These are phyloP conservation scores for Castor canadensis DNA, from an alignment of 2,113 vertebrate genomes.

Conservation along the genomic window DNA sequence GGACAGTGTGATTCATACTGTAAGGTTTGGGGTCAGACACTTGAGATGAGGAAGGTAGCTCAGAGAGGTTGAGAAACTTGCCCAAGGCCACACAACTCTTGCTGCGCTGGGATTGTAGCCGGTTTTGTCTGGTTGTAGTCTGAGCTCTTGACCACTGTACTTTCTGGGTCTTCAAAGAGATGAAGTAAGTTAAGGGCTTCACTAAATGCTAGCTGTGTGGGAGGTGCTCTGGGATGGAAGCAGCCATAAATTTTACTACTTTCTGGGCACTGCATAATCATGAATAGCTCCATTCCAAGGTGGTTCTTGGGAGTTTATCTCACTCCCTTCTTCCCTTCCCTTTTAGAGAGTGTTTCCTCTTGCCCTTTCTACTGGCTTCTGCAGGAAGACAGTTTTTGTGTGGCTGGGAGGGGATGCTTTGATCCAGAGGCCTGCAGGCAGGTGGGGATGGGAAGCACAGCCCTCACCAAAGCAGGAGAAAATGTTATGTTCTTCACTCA, in stretches of 20 bases:
- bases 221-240: background rate
- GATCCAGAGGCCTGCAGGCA: background rate
- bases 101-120: background rate
- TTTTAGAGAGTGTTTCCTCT: background rate
- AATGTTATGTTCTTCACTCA: background rate
- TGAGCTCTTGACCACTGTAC: background rate
- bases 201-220: background rate
- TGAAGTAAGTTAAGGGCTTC: constrained; percentile 24
- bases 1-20: background rate
- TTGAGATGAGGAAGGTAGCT: background rate
- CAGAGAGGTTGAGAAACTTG: constrained; percentile 53
- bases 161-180: constrained; percentile 35
- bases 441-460: background rate
- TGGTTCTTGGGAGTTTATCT: constrained; percentile 33
- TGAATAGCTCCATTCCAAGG: background rate
- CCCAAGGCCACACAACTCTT: background rate
- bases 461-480: background rate
- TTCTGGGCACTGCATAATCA: background rate
- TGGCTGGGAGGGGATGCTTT: background rate
- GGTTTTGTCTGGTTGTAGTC: background rate
- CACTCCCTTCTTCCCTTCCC: background rate
- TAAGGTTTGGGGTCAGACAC: background rate
- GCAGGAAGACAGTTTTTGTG: background rate
- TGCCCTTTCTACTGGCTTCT: background rate
- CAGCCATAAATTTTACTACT: constrained; percentile 18